A percentile compares a stretch with the other conserved stretches of the same genome.
Conservation (phyloP, 2,797 vertebrate species). For the Vultur gryphus region DNA sequence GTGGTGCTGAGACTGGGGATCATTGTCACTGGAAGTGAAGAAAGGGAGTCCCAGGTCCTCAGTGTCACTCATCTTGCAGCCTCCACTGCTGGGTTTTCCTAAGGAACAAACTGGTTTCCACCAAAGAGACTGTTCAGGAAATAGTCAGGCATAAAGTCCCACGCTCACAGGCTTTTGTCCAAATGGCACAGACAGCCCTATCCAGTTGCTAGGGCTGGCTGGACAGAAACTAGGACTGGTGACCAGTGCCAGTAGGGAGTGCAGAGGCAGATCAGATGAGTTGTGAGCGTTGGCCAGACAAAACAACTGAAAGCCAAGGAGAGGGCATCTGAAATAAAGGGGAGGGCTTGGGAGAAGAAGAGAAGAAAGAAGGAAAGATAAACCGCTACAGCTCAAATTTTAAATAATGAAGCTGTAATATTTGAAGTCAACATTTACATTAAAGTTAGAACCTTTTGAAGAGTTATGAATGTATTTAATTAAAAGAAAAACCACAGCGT, state of each 20-base stretch:
- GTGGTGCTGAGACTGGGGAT: background rate
- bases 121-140: background rate
- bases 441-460: background rate
- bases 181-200: background rate
- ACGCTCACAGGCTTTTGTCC: background rate
- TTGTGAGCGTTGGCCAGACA: background rate
- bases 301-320: background rate
- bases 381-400: background rate
- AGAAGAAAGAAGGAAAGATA: background rate
- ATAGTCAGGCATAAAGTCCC: background rate
- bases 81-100: background rate
- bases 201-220: background rate
- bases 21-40: background rate
- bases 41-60: background rate
- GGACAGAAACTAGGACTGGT: background rate
- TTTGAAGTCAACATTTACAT: background rate
- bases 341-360: background rate
- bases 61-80: background rate
- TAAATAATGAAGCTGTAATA: background rate
- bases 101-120: background rate
- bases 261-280: background rate
- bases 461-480: background rate
- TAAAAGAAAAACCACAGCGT: background rate
- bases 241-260: background rate
- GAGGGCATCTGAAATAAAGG: background rate